Evolutionary conservation across 2,113 vertebrate species (phyloP).

Genomic region (Empidonax traillii): DNA sequence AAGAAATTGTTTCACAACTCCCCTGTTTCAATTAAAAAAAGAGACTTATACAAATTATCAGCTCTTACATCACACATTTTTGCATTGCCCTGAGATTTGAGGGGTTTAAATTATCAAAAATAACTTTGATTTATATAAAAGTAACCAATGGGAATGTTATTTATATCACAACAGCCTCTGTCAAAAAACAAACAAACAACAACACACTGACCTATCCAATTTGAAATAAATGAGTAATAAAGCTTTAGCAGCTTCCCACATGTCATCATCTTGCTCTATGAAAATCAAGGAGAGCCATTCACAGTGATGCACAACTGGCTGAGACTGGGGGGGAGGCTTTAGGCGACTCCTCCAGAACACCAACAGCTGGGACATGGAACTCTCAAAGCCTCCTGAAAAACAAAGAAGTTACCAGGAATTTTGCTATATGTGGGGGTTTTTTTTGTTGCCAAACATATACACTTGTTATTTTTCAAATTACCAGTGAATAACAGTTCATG

Average conservation of each 20-base stretch:
- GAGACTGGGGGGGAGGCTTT: background rate
- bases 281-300: constrained; percentile 85
- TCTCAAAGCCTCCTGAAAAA: constrained; percentile 49
- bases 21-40: background rate
- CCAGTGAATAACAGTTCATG: background rate
- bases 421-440: background rate
- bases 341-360: constrained; percentile 75
- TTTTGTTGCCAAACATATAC: background rate
- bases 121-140: background rate
- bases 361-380: constrained; percentile 72
- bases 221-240: constrained; percentile 79
- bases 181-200: background rate
- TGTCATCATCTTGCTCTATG: constrained; percentile 94
- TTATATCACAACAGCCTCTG: background rate
- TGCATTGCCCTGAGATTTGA: background rate
- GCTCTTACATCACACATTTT: background rate
- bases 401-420: background rate
- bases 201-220: constrained; percentile 72
- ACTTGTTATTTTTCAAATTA: background rate
- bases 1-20: constrained; percentile 2
- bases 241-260: constrained; percentile 89
- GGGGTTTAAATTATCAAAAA: background rate
- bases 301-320: constrained; percentile 72
- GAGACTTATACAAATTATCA: background rate
- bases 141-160: background rate